Evolutionary conservation across 2,797 vertebrate genomes (phyloP).

Genomic region (Malacoraja senta): DNA sequence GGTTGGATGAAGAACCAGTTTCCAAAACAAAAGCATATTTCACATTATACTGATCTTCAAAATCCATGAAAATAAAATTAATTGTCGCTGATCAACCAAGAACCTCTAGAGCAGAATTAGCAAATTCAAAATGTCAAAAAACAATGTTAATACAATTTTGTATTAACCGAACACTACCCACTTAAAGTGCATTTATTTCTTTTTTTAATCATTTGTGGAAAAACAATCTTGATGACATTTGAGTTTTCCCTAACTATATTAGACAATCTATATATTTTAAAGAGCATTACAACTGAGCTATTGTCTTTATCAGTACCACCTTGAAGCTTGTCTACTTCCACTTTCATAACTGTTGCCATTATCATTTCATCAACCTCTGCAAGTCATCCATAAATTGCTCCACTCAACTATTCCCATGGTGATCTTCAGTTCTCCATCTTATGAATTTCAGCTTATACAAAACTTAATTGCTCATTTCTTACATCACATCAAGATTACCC

Average conservation of each 20-base stretch:
- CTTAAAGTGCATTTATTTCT: background rate
- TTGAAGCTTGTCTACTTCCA: too few species aligned
- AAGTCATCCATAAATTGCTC: background rate
- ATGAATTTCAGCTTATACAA: background rate
- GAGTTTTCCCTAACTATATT: background rate
- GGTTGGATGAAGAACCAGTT: background rate
- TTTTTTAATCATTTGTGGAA: background rate
- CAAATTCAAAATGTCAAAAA: background rate
- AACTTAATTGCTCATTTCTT: background rate
- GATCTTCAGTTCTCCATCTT: too few species aligned
- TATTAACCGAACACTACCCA: background rate
- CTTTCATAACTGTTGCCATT: background rate
- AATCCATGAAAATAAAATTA: background rate
- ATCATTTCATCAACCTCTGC: background rate
- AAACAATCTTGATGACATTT: background rate
- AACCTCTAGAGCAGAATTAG: background rate
- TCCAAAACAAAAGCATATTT: background rate
- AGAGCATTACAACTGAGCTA: background rate
- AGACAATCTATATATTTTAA: background rate
- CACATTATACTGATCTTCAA: background rate
- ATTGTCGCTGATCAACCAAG: background rate
- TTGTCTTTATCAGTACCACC: background rate
- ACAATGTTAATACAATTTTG: background rate
- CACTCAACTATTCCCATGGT: background rate
- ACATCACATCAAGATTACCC: background rate